Percentiles rank a stretch among this genome's conserved stretches.
These are phyloP conservation scores for Dexiosoma caninum DNA, from an alignment of 2,888 invertebrate species.

Conservation along the genomic window DNA sequence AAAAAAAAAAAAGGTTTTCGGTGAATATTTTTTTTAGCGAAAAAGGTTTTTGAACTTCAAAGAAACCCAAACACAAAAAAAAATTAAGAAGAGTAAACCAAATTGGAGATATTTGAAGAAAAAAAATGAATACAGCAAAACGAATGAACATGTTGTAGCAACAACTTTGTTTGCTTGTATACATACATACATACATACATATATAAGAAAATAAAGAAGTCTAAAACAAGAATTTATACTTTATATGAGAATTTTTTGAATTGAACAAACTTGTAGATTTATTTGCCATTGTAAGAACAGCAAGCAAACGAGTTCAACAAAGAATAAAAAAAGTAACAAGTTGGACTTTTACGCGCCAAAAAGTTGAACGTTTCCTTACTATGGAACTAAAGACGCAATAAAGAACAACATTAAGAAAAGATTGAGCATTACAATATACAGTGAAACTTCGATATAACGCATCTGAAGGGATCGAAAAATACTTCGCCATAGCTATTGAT, in stretches of 20 bases:
- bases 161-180: slow-evolving; percentile 4
- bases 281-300: slow-evolving; percentile 25
- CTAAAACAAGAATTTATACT: slow-evolving; percentile 48
- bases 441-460: too few species aligned
- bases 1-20: not conserved
- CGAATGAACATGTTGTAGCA: not conserved
- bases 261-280: slow-evolving; percentile 35
- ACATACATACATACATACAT: too few species aligned
- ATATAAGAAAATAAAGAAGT: slow-evolving; percentile 8
- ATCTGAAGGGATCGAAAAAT: too few species aligned
- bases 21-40: not conserved
- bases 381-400: not conserved
- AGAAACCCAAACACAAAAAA: slow-evolving; percentile 41
- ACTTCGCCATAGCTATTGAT: too few species aligned
- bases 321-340: slow-evolving; percentile 23
- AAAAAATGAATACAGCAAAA: not conserved
- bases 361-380: slow-evolving; percentile 2
- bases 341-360: slow-evolving; percentile 46
- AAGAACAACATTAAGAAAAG: not conserved
- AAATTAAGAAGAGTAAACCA: slow-evolving; percentile 17
- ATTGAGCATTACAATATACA: not conserved
- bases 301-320: slow-evolving; percentile 27
- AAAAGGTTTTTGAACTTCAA: slow-evolving; percentile 64
- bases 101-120: slow-evolving; percentile 28
- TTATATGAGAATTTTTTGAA: slow-evolving; percentile 52